A percentile compares a stretch with the other conserved stretches of the same genome.
phyloP scores from a whole-genome alignment of 2,888 invertebrate species.

The Biston betularia region DNA sequence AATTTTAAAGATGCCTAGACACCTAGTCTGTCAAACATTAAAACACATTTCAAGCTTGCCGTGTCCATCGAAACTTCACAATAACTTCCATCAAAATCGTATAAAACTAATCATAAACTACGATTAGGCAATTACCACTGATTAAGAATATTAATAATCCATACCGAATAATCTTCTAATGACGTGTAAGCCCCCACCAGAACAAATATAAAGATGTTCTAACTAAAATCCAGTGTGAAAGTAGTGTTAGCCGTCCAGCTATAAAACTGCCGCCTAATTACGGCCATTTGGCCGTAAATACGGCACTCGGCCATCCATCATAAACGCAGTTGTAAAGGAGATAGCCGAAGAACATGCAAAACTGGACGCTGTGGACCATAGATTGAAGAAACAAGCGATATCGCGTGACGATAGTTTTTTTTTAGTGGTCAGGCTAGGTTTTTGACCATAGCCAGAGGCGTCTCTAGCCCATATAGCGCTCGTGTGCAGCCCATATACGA shows the following conservation, averaged over 20 bases:
- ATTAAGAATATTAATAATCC: constrained; percentile 25
- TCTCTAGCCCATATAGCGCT: no score
- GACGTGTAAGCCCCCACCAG: constrained; percentile 35
- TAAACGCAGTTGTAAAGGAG: constrained; percentile 71
- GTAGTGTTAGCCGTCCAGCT: constrained; percentile 35
- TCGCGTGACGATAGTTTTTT: no score
- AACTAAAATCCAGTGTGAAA: constrained; percentile 46
- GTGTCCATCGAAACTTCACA: not conserved
- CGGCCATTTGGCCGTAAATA: constrained; percentile 59
- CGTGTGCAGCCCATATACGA: no score
- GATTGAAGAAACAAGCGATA: no score
- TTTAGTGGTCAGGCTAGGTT: no score
- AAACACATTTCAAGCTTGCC: not conserved
- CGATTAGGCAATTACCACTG: constrained; percentile 32
- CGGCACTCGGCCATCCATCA: constrained; percentile 61
- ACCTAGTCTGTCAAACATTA: not conserved
- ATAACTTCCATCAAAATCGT: constrained; percentile 11
- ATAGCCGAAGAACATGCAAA: constrained; percentile 34
- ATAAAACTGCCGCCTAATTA: constrained; percentile 69
- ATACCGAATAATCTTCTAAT: constrained; percentile 34
- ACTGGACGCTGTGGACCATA: constrained; percentile 10
- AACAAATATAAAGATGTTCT: constrained; percentile 46
- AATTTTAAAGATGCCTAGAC: no score
- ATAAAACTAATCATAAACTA: constrained; percentile 33
- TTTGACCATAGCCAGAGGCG: no score